phyloP scores from a whole-genome alignment of 2,113 vertebrate species.

The Syngnathoides biaculeatus region DNA sequence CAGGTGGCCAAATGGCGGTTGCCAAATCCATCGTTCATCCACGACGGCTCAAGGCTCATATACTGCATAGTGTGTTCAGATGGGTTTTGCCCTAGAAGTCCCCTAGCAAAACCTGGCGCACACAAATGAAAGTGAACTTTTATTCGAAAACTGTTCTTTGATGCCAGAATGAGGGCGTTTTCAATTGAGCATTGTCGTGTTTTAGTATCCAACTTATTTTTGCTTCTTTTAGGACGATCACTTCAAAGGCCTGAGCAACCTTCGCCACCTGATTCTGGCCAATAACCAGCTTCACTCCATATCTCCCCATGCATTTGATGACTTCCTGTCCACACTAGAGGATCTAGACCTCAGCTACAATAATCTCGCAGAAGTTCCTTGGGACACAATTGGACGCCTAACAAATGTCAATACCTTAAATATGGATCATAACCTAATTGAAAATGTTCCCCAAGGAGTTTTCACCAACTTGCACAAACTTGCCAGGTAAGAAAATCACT shows the following conservation, averaged over 20 bases:
- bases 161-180: no score
- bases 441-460: constrained; percentile 86
- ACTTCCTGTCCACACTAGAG: constrained; percentile 86
- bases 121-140: no score
- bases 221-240: constrained; percentile 76
- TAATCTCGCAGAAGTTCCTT: constrained; percentile 84
- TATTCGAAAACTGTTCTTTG: no score
- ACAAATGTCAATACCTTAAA: constrained; percentile 90
- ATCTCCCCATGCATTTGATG: constrained; percentile 82
- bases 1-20: neutral
- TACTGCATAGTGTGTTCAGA: no score
- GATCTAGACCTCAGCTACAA: constrained; percentile 97
- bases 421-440: constrained; percentile 92
- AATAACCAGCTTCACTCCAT: constrained; percentile 90
- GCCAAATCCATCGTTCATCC: no score
- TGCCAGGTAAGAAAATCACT: constrained; percentile 63
- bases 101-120: no score
- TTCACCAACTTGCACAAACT: constrained; percentile 94
- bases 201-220: constrained; percentile 1
- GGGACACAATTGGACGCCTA: constrained; percentile 83
- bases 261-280: constrained; percentile 87
- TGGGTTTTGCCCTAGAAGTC: no score
- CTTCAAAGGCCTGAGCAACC: constrained; percentile 84
- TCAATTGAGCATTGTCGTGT: neutral
- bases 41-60: no score